These are phyloP conservation scores for Amphipyra tragopoginis DNA, from an alignment of 2,888 invertebrate species.

Conservation along the genomic window DNA sequence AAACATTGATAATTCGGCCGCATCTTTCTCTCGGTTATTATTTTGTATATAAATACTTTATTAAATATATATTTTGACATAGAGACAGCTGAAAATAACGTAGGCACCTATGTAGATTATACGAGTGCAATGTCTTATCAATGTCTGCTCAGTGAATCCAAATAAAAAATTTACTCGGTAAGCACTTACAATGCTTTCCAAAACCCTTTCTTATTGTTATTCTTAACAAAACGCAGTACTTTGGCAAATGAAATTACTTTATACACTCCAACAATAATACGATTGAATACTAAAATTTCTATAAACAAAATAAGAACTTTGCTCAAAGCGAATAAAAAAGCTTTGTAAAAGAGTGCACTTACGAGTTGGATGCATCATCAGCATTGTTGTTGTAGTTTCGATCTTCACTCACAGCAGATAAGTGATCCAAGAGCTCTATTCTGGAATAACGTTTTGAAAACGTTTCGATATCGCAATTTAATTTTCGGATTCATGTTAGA, in stretches of 20 bases:
- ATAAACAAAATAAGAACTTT: conserved; percentile 31
- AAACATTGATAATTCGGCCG: too few relatives aligned
- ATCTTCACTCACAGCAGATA: conserved; percentile 63
- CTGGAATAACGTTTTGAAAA: conserved; percentile 11
- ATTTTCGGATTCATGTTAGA: neutral
- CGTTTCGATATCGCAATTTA: neutral
- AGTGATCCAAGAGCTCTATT: conserved; percentile 60
- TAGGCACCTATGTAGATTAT: conserved; percentile 3
- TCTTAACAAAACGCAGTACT: conserved; percentile 20
- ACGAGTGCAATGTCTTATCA: conserved; percentile 17
- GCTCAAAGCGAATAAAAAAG: conserved; percentile 44
- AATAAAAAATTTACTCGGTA: conserved; percentile 19
- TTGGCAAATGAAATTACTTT: conserved; percentile 28
- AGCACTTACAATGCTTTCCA: neutral
- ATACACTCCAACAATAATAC: conserved; percentile 28
- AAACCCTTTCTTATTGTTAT: conserved; percentile 20
- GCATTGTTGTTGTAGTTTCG: conserved; percentile 63
- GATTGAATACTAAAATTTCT: conserved; percentile 12
- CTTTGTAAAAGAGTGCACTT: conserved; percentile 62
- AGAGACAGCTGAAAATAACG: conserved; percentile 1
- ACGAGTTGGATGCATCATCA: conserved; percentile 67
- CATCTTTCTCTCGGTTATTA: too few relatives aligned
- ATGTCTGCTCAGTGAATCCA: conserved; percentile 32
- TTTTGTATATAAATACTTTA: too few relatives aligned
- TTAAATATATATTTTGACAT: neutral